phyloP scores from a whole-genome alignment of 2,888 invertebrate species.

The Arrhopalites spinosus region DNA sequence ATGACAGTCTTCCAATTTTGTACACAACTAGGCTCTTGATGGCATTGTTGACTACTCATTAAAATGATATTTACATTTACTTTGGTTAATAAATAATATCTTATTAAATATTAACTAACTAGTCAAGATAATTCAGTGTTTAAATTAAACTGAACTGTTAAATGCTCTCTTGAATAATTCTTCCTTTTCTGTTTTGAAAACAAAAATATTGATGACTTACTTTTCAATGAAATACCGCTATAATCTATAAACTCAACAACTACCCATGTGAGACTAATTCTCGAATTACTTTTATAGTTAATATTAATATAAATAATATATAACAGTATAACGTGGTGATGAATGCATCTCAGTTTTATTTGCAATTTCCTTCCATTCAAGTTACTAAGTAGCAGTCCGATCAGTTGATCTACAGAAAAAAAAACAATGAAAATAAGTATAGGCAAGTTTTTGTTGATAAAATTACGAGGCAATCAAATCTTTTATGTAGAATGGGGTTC shows the following conservation, averaged over 20 bases:
- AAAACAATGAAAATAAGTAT: no score
- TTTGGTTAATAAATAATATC: neutral
- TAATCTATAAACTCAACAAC: neutral
- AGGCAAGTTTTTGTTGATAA: no score
- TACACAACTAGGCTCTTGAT: constrained; percentile 4
- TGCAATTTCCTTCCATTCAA: no score
- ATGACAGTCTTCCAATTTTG: constrained; percentile 2
- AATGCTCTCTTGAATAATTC: neutral
- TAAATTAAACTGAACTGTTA: neutral
- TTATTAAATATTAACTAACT: no score
- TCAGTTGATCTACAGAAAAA: no score
- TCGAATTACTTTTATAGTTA: neutral
- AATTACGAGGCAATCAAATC: no score
- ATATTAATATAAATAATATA: neutral
- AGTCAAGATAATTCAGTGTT: no score
- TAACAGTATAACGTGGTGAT: neutral
- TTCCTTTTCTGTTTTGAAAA: neutral
- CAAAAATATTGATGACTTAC: neutral
- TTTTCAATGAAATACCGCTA: neutral
- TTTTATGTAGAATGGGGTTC: no score
- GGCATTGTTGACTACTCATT: neutral
- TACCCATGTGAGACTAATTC: neutral
- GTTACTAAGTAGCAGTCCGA: no score
- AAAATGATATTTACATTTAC: neutral
- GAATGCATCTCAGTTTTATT: neutral